Base-by-base conservation (phyloP, 2,888 invertebrate genomes). In the Caenorhabditis becei region DNA sequence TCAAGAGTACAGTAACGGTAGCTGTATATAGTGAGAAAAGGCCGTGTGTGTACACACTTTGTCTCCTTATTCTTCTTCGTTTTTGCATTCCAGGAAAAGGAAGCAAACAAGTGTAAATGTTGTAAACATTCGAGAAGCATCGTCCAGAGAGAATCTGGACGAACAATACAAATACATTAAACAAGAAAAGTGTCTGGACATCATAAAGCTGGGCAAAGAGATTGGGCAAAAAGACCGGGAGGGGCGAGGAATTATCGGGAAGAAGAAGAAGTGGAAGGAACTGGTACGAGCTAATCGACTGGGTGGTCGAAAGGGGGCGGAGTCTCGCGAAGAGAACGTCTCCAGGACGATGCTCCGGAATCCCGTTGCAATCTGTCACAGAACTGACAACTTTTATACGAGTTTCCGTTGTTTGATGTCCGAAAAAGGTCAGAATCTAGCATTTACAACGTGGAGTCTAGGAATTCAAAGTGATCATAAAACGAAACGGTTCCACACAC, bases 141-240 rank as follows among this genome's bases (percentile, higher is more conserved):
- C 1, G 26, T 11, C 16, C 35, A 74, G 65, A 41, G 47, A 44
- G 41, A 62, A 62, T 16, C 26, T 35, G 51, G 35, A 47, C 28
- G 23, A 53, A 62, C 51, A 28, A 54, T 58, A 26, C 53, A 61
- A 28, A 54, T 58, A 26, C 53, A 61, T 75, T 67, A 70, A 62
- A 67, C 23, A 61, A 49, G 44, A 58, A 58, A 69, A 63, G 63
- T 65, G 66, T 56, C 47, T 70, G 67, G 71, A 70, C 63, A 70
- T 65, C 63, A 70, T 63, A 66, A 65, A 78, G 65, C 11, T 53
- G 18, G 67, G 14, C 16, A 28, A 41, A 23, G 35, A 44, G 23
- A 16, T n/a, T n/a, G n/a, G n/a, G n/a, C n/a, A n/a, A n/a, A n/a
- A n/a, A n/a, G n/a, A n/a, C n/a, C n/a, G 41, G 28, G 54, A 54